These are phyloP conservation scores for Poeciliopsis infans DNA, from an alignment of 2,797 vertebrate genomes.

Conservation along the genomic window DNA sequence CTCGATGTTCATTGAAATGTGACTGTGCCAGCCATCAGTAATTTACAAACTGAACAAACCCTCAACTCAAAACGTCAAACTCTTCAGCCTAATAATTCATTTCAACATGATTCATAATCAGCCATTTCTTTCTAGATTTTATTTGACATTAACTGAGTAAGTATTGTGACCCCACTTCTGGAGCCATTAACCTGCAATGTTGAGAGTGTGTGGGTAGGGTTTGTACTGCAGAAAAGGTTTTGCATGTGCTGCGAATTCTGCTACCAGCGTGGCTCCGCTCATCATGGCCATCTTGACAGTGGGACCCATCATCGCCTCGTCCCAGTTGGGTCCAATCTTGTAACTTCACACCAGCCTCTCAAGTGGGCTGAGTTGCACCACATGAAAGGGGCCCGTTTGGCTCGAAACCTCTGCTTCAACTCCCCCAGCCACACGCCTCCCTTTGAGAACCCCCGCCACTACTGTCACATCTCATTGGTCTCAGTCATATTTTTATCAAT, in stretches of 20 bases:
- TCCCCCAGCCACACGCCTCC: conserved; percentile 57
- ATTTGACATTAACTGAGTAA: background rate
- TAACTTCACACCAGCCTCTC: conserved; percentile 79
- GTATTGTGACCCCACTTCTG: conserved; percentile 28
- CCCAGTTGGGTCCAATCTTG: conserved; percentile 70
- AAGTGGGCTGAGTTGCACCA: conserved; percentile 80
- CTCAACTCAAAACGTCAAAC: background rate
- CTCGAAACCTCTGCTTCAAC: conserved; percentile 55
- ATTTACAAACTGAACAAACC: background rate
- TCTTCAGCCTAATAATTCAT: background rate
- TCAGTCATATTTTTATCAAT: conserved; percentile 75
- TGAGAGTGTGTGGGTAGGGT: conserved; percentile 37
- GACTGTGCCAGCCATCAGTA: background rate
- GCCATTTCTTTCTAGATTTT: background rate
- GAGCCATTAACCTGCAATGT: conserved; percentile 40
- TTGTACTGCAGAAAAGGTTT: conserved; percentile 18
- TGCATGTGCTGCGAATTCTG: conserved; percentile 64
- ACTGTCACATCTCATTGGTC: conserved; percentile 74
- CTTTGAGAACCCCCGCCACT: conserved; percentile 57
- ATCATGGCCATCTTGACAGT: conserved; percentile 44
- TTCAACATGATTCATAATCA: background rate
- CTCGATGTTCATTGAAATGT: background rate
- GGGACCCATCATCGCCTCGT: conserved; percentile 67
- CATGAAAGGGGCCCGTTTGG: conserved; percentile 74
- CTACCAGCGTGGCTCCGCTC: conserved; percentile 68